Base-by-base conservation (phyloP, 2,797 vertebrate genomes). In the Naso thynnoides region DNA sequence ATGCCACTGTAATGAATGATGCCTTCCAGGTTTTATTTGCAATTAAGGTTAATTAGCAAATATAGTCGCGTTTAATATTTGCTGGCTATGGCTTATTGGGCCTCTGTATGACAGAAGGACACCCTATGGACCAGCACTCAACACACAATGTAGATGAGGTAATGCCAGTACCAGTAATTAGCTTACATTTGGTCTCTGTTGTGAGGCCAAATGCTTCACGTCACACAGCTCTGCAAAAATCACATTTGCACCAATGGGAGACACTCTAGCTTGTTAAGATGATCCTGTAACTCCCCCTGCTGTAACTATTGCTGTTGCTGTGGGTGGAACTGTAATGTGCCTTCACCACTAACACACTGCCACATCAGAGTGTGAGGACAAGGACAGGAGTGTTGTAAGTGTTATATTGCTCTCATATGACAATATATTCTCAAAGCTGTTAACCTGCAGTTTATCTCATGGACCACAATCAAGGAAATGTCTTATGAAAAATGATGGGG, bases 21-120 rank as follows among this genome's bases (percentile, higher is more conserved):
- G 56, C 85, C 84, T 82, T 83, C 74, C 76, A 84, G 86, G 85
- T 85, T 90, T 90, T 60, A 85, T 85, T 84, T 64, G 82, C 76
- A 88, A 86, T 90, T 86, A 86, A 78, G 80, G 77, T 86, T 89
- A 91, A 92, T 91, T 87, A 82, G 79, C 82, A 90, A 82, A 86
- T 63, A 81, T 55, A 79, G 79, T 84, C 23, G 31, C 67, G 55
- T 86, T 82, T 88, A 84, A 81, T 91, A 74, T 81, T 81, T 63
- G 31, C 44, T 67, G 52, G 69, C 65, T 76, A 76, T 75, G 70
- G 76, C 79, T 87, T 86, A 83, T 82, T 72, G 81, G 70, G 45
- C 61, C 65, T 71, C 13, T 24, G 68, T 76, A 67, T 74, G 75
- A 83, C 78, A 67, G 70, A 66, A 84, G 65, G 70, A 70, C 70